Base-by-base conservation (phyloP, 2,888 invertebrate genomes). In the Diogma glabrata region DNA sequence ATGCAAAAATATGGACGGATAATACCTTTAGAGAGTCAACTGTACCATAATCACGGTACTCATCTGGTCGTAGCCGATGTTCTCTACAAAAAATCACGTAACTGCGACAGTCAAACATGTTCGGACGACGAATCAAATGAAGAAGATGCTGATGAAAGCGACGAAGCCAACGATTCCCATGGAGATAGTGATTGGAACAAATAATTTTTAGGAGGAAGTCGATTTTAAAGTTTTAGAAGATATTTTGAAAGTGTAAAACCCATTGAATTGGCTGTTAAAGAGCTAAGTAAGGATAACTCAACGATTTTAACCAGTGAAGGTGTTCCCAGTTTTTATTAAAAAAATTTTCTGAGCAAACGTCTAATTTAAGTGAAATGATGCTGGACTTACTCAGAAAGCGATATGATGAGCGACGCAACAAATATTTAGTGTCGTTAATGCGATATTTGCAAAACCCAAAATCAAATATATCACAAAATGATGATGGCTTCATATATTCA, bases 181-280 rank as follows among this genome's bases (percentile, higher is more conserved):
- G 28, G 10, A 26, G 28, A 26, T 26, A 26, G 10, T 26, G 28
- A 33, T 33, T 38, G 16, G 38, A 38, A 38, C 38, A 38, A 38
- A 7, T 3, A 10, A 38, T 4, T 38, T 38, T 38, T 38, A 3
- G 14, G 3, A 3, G 38, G 16, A 38, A 14, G 16, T 9, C 3
- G 14, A 33, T 6, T 33, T 33, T 4, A 33, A 33, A 33, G 10
- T 33, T 4, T 9, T n/a, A 6, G 33, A 33, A 33, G 33, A 33
- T 33, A 33, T 33, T 33, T 33, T 33, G 33, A 33, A 33, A 33
- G 33, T 33, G 33, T 33, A n/a, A 33, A 33, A n/a, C n/a, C n/a
- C n/a, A n/a, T n/a, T n/a, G n/a, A 33, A 33, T 28, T 10, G 33
- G 33, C 10, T 33, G 10, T 33, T 33, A 33, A 33, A 33, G 33